A percentile compares a stretch with the other conserved stretches of the same genome.
These are phyloP conservation scores for Sturnira hondurensis DNA, from an alignment of 2,113 vertebrate species.

Conservation along the genomic window DNA sequence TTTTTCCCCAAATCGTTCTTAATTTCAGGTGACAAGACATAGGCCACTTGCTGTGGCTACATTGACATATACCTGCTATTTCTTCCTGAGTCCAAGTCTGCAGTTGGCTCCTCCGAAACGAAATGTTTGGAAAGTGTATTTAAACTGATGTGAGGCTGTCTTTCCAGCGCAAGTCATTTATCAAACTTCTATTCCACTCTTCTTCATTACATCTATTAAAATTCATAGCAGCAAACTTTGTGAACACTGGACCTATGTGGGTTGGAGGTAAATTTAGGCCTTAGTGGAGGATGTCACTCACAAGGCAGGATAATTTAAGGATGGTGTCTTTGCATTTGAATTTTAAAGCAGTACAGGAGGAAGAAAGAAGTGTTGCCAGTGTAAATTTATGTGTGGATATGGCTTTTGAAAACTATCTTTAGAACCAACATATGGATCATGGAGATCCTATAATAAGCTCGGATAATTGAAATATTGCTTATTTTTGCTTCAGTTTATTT, in stretches of 20 bases:
- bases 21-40: neutral
- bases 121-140: constrained; percentile 29
- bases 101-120: neutral
- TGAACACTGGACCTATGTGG: constrained; percentile 59
- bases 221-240: constrained; percentile 54
- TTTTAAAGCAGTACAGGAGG: constrained; percentile 67
- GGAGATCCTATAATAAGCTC: constrained; percentile 66
- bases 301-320: constrained; percentile 66
- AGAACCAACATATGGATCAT: constrained; percentile 72
- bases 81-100: neutral
- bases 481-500: constrained; percentile 73
- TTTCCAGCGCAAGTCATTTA: constrained; percentile 40
- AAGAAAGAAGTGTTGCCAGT: constrained; percentile 66
- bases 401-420: constrained; percentile 71
- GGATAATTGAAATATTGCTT: constrained; percentile 66
- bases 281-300: constrained; percentile 64
- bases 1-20: neutral
- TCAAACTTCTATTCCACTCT: constrained; percentile 19
- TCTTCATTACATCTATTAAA: constrained; percentile 54
- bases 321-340: constrained; percentile 69
- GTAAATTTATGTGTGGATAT: constrained; percentile 74
- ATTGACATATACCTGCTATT: neutral
- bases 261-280: constrained; percentile 65
- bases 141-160: constrained; percentile 6
- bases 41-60: too few relatives aligned